Conservation (phyloP, 2,113 vertebrate genomes). For the Catharus fuscescens region DNA sequence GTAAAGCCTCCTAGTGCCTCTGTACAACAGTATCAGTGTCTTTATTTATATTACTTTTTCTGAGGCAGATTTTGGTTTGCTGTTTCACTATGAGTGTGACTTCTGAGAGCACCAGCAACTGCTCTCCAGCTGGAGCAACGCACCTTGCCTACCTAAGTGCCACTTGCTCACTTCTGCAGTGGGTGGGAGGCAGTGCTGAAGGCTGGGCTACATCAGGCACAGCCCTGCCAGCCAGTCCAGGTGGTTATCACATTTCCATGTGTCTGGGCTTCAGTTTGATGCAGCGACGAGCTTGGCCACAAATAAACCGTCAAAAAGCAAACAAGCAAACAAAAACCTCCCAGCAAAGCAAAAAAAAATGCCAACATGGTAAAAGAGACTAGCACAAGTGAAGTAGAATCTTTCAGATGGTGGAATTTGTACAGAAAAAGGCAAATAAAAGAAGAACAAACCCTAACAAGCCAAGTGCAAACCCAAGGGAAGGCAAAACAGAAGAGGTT, state of each 20-base stretch:
- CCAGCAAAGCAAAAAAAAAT: neutral
- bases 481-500: neutral
- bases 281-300: neutral
- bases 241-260: neutral
- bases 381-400: neutral
- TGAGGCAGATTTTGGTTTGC: neutral
- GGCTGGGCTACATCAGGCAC: neutral
- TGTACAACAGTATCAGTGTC: neutral
- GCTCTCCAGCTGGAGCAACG: neutral
- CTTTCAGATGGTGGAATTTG: neutral
- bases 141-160: neutral
- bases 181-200: neutral
- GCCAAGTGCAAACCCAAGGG: neutral
- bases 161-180: neutral
- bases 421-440: neutral
- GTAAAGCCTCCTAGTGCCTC: neutral
- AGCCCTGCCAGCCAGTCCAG: accelerated
- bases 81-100: neutral
- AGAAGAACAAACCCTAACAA: neutral
- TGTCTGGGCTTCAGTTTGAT: neutral
- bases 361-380: neutral
- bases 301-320: neutral
- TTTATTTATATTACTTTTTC: neutral
- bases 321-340: neutral
- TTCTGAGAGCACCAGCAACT: neutral